Evolutionary conservation across 2,888 invertebrate species (phyloP).

Genomic region (Pammene aurita): DNA sequence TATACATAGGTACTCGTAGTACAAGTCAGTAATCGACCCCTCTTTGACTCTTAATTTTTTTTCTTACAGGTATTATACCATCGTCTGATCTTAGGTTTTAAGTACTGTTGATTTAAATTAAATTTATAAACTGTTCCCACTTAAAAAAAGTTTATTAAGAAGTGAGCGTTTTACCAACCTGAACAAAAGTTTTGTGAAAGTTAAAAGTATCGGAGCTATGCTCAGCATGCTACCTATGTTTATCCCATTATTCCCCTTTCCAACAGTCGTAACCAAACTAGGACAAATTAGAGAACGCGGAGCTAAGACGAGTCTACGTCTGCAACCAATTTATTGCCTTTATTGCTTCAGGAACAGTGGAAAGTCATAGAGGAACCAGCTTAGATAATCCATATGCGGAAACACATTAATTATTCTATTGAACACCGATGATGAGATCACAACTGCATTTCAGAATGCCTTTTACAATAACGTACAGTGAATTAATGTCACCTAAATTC

Average conservation of each 20-base stretch:
- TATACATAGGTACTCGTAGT: not conserved
- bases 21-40: not conserved
- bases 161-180: too few relatives aligned
- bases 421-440: not conserved
- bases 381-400: slow-evolving; percentile 7
- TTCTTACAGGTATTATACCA: too few relatives aligned
- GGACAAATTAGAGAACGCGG: slow-evolving; percentile 20
- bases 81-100: too few relatives aligned
- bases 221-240: not conserved
- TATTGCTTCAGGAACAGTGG: slow-evolving; percentile 12
- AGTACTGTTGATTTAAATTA: too few relatives aligned
- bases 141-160: too few relatives aligned
- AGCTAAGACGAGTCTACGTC: slow-evolving; percentile 25
- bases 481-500: not conserved
- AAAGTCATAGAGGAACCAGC: slow-evolving; percentile 19
- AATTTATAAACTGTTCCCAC: too few relatives aligned
- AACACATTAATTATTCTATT: not conserved
- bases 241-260: not conserved
- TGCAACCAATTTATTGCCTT: slow-evolving; percentile 28
- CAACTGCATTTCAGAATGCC: not conserved
- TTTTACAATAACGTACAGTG: too few relatives aligned
- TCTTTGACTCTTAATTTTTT: too few relatives aligned
- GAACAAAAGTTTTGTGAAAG: too few relatives aligned
- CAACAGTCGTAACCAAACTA: not conserved
- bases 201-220: too few relatives aligned